Base-by-base conservation (phyloP, 2,888 invertebrate genomes). In the Girardia tigrina region DNA sequence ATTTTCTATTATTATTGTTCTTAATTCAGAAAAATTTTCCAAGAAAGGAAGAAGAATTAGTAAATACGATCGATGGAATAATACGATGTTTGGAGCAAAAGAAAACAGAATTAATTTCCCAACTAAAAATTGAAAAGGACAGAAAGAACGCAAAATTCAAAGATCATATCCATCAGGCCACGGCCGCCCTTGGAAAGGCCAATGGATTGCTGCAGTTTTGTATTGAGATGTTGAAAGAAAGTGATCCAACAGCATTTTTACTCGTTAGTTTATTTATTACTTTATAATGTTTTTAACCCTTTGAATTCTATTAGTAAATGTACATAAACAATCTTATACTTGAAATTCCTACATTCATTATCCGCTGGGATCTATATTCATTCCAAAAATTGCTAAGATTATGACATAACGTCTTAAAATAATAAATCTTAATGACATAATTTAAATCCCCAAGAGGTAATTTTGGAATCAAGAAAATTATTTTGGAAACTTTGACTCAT, bases 181-280 rank as follows among this genome's bases (percentile, higher is more conserved):
- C 94, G 20, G 89, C 89, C 76, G 90, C 92, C 82, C 87, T 98
- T 69, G 90, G 94, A 82, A 90, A 91, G 82, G 95, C 95, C 73
- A 95, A 95, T 0, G 93, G 93, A 4, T 87, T 97, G 69, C 88
- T 98, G 80, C 97, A 97, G 84, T 97, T 97, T 85, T 95, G 95
- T 84, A 95, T 97, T 81, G 97, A 98, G 85, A 93, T 95, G 0
- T 87, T 98, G 36, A 95, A 95, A 84, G 97, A 98, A 86, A 91
- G 91, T 36, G 97, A 98, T 84, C 90, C 92, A 82, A 90, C 92
- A 72, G 92, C 94, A 73, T 98, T 95, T 86, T 87, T 98, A 79
- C 95, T 97, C 88, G 94, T 93, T 20, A 56, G n/a, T 56, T 36
- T 36, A 36, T 12, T 12, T 36, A 36, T 36, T 36, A 36, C 36